Conservation (phyloP, 1,140 invertebrate genomes). For the Drosophila triauraria region DNA sequence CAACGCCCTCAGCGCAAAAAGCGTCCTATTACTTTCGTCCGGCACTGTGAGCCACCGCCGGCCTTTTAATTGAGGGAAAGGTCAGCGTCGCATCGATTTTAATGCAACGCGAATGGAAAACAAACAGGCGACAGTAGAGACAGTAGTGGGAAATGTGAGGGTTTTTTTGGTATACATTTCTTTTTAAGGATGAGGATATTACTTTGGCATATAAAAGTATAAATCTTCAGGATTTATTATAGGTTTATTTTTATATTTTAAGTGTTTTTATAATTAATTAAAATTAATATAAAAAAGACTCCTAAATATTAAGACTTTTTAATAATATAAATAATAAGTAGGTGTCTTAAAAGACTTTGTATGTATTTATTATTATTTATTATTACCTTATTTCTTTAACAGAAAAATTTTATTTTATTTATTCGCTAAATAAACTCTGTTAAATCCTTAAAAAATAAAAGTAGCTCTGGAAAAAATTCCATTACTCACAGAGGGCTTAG, state of each 20-base stretch:
- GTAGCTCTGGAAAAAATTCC: background rate
- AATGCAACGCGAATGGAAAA: constrained; percentile 43
- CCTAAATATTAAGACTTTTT: too few relatives aligned
- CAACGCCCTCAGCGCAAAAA: constrained; percentile 42
- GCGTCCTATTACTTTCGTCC: constrained; percentile 52
- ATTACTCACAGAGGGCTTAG: background rate
- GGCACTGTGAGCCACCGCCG: constrained; percentile 42
- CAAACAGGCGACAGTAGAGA: background rate
- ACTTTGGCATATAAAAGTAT: background rate
- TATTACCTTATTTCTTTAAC: too few relatives aligned
- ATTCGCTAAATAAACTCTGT: background rate
- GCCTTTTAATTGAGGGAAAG: constrained; percentile 76
- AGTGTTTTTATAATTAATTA: background rate
- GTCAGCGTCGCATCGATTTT: constrained; percentile 77
- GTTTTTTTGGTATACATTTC: too few relatives aligned
- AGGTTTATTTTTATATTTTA: background rate
- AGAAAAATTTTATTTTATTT: rapidly evolving
- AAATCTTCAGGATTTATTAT: background rate
- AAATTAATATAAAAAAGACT: too few relatives aligned
- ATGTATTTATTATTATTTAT: background rate
- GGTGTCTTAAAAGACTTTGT: too few relatives aligned
- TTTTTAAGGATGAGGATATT: too few relatives aligned
- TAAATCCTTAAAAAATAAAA: background rate
- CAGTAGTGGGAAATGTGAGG: background rate
- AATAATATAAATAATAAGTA: too few relatives aligned